Evolutionary conservation across 2,113 vertebrate species (phyloP).

Genomic region (Calyptommatus sinebrachiatus): DNA sequence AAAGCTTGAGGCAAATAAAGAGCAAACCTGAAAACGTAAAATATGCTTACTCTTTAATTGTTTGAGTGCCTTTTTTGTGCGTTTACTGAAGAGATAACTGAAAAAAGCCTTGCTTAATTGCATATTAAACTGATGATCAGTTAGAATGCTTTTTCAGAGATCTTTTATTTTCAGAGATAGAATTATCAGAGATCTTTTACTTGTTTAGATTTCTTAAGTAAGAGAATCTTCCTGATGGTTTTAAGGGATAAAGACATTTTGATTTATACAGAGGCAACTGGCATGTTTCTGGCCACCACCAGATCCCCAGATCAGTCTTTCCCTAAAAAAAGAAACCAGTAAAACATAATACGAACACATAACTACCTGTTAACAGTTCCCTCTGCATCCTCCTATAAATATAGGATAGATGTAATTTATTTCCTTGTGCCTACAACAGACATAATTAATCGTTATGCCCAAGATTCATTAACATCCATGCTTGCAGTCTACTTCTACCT

Average conservation of each 20-base stretch:
- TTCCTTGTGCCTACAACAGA: background rate
- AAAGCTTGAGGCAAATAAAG: too few species aligned
- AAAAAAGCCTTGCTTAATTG: too few species aligned
- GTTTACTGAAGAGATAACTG: too few species aligned
- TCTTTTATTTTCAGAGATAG: too few species aligned
- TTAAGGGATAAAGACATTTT: background rate
- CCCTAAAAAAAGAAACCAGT: too few species aligned
- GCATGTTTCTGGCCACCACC: background rate
- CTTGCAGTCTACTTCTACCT: background rate
- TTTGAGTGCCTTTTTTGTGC: too few species aligned
- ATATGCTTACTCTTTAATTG: too few species aligned
- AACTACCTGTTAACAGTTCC: background rate
- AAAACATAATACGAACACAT: background rate
- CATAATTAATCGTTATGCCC: background rate
- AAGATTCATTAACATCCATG: background rate
- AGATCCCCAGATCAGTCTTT: background rate
- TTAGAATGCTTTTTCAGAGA: background rate
- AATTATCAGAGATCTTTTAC: too few species aligned
- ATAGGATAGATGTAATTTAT: background rate
- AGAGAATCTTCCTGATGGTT: background rate
- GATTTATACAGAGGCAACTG: background rate
- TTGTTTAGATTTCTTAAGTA: background rate
- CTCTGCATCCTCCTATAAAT: background rate
- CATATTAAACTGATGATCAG: too few species aligned
- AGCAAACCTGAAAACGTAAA: too few species aligned